phyloP scores from a whole-genome alignment of 1,140 invertebrate genomes.

The Diorhabda elongata region DNA sequence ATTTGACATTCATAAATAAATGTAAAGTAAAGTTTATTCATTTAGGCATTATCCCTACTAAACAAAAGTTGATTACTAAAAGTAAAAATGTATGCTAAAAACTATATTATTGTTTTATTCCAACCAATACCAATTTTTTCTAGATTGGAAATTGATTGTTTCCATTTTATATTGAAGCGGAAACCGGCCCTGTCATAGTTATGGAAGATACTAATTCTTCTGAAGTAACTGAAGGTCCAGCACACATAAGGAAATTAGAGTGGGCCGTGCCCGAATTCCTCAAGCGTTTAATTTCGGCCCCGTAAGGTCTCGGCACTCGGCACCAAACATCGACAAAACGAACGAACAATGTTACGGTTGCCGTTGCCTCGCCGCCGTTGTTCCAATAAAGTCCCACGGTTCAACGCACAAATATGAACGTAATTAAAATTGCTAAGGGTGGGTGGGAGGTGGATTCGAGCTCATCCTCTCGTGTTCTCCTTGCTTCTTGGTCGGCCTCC shows the following conservation, averaged over 20 bases:
- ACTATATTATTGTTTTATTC: no score
- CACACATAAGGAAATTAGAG: slow-evolving; percentile 43
- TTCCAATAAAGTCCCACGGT: slow-evolving; percentile 18
- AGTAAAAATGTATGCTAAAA: no score
- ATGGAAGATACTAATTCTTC: slow-evolving; percentile 4
- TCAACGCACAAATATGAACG: slow-evolving; percentile 24
- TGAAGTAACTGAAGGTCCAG: slow-evolving; percentile 35
- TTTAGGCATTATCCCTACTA: no score
- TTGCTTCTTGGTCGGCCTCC: background rate
- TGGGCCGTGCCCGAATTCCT: slow-evolving; percentile 39
- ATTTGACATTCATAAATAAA: no score
- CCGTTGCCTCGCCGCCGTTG: slow-evolving; percentile 4
- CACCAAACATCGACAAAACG: background rate
- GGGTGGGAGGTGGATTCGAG: background rate
- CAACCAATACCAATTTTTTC: no score
- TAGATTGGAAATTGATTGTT: no score
- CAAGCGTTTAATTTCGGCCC: slow-evolving; percentile 43
- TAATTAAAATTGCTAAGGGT: slow-evolving; percentile 20
- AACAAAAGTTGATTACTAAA: no score
- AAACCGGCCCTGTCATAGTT: slow-evolving; percentile 1
- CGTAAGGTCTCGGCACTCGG: slow-evolving; percentile 17
- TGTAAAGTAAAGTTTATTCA: no score
- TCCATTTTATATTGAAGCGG: background rate
- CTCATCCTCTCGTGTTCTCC: slow-evolving; percentile 10
- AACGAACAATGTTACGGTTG: slow-evolving; percentile 32